These are phyloP conservation scores for Aromia moschata DNA, from an alignment of 2,888 invertebrate genomes.

Conservation along the genomic window DNA sequence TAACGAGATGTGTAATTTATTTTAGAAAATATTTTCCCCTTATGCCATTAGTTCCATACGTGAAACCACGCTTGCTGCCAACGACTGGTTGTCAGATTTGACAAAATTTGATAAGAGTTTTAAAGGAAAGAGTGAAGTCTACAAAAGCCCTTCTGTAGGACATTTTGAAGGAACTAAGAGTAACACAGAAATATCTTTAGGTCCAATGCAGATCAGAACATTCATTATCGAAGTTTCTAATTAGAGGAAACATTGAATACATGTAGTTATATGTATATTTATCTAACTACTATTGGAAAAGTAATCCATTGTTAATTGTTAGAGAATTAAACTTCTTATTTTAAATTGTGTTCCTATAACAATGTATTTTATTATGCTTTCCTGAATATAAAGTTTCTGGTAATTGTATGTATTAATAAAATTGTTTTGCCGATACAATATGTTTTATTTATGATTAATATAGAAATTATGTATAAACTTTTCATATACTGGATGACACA, in stretches of 20 bases:
- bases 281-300: no score
- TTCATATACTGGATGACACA: no score
- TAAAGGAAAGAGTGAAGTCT: conserved; percentile 48
- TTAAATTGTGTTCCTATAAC: no score
- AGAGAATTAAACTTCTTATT: no score
- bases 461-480: no score
- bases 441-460: no score
- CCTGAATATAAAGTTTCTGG: no score
- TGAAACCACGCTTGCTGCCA: conserved; percentile 78
- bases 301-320: no score
- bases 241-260: no score
- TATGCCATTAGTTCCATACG: conserved; percentile 53
- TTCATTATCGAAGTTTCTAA: conserved; percentile 63
- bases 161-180: not conserved
- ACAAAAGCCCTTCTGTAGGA: not conserved
- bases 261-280: not conserved
- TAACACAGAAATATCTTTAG: conserved; percentile 64
- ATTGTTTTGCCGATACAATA: no score
- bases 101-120: conserved; percentile 51
- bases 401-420: no score
- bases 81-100: conserved; percentile 69
- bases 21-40: conserved; percentile 66
- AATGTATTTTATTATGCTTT: no score
- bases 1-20: not conserved
- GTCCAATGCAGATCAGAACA: conserved; percentile 78